phyloP scores from a whole-genome alignment of 2,113 vertebrate genomes.

The Pycnonotus jocosus region DNA sequence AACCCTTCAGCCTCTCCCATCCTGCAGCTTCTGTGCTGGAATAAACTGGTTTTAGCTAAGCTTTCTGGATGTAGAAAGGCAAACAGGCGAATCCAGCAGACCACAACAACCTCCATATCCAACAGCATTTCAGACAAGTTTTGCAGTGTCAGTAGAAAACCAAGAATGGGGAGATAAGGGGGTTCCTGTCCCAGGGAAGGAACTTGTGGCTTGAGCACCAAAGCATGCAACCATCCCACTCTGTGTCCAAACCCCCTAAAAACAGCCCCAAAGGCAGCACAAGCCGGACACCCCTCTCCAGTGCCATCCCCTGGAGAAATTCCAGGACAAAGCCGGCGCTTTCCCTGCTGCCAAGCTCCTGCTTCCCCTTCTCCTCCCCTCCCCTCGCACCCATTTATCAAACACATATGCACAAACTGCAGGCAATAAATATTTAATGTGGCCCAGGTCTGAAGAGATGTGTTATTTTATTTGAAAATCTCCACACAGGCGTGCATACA shows the following conservation, averaged over 20 bases:
- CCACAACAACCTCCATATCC: background rate
- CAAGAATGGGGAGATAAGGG: background rate
- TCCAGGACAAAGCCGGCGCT: background rate
- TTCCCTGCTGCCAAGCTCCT: background rate
- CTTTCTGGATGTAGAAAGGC: background rate
- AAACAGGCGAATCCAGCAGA: background rate
- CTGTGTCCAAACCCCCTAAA: background rate
- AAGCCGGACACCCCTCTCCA: fast-evolving
- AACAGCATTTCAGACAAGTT: background rate
- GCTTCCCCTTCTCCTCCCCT: background rate
- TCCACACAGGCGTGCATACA: background rate
- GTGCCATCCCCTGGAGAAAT: background rate
- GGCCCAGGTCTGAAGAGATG: slow-evolving; percentile 43
- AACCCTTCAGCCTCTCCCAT: background rate
- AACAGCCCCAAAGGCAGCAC: background rate
- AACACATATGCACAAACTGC: slow-evolving; percentile 53
- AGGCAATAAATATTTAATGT: slow-evolving; percentile 76
- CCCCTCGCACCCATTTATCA: slow-evolving; percentile 50
- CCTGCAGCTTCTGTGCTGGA: background rate
- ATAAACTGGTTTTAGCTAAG: background rate
- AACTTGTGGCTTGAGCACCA: background rate
- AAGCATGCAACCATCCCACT: background rate
- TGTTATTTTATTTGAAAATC: slow-evolving; percentile 68
- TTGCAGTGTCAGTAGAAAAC: background rate
- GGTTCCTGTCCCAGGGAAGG: background rate